Conservation (phyloP, 2,888 invertebrate genomes). For the Drosophila borborema region DNA sequence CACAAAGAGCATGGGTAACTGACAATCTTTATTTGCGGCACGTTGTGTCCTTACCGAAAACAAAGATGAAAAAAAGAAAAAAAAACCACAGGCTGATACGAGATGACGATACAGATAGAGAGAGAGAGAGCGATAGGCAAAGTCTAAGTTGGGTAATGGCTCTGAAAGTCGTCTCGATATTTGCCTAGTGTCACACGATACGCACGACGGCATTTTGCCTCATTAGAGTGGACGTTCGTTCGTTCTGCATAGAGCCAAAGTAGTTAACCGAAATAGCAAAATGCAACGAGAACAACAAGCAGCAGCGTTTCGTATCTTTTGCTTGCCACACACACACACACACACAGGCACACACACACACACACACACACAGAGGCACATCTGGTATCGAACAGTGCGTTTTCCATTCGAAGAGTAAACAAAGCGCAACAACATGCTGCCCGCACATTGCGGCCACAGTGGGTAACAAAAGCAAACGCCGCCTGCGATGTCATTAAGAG, state of each 20-base stretch:
- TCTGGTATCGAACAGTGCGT: constrained; percentile 36
- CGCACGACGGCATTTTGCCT: constrained; percentile 52
- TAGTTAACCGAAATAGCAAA: constrained; percentile 49
- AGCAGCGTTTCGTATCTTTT: constrained; percentile 25
- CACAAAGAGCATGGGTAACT: constrained; percentile 19
- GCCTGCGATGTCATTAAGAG: constrained; percentile 49
- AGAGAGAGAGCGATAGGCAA: not conserved
- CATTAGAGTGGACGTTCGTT: constrained; percentile 44
- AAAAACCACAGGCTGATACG: constrained; percentile 10
- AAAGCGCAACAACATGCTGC: constrained; percentile 60
- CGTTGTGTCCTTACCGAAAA: constrained; percentile 48
- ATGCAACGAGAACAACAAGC: constrained; percentile 29
- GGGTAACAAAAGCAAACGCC: constrained; percentile 50
- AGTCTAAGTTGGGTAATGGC: constrained; percentile 16
- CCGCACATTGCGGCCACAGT: constrained; percentile 58
- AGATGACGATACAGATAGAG: constrained; percentile 13
- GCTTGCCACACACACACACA: constrained; percentile 18
- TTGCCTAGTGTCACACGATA: constrained; percentile 57
- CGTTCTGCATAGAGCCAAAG: constrained; percentile 10
- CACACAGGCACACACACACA: too few relatives aligned
- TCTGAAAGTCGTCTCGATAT: constrained; percentile 44
- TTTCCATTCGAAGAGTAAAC: constrained; percentile 75
- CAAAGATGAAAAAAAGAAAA: constrained; percentile 1
- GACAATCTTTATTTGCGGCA: constrained; percentile 67
- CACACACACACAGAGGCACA: not conserved